Evolutionary conservation across 2,113 vertebrate species (phyloP).

Genomic region (Pristiophorus japonicus): DNA sequence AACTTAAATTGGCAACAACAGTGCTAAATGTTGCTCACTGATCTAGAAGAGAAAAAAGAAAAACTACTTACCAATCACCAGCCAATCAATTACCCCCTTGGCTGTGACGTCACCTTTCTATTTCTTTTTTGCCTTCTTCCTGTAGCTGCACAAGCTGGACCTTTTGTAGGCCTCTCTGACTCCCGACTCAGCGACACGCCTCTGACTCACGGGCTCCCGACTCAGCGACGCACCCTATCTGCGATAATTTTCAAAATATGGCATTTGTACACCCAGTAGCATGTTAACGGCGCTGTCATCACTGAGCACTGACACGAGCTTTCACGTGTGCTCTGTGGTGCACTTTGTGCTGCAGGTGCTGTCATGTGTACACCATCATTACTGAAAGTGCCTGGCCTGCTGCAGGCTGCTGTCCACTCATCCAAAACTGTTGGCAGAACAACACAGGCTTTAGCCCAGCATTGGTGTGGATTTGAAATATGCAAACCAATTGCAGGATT

Average conservation of each 20-base stretch:
- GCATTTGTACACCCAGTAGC: background rate
- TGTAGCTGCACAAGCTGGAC: no score
- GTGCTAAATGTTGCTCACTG: no score
- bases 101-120: no score
- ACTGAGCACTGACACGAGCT: background rate
- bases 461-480: background rate
- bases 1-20: no score
- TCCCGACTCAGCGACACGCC: no score
- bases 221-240: no score
- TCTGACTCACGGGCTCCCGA: no score
- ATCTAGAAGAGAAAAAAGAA: no score
- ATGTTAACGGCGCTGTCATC: background rate
- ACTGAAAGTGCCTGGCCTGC: background rate
- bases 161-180: no score
- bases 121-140: no score
- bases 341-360: background rate
- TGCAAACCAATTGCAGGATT: background rate
- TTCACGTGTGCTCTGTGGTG: background rate
- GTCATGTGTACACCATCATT: constrained; percentile 6
- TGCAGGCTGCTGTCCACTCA: constrained; percentile 17
- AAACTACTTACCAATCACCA: no score
- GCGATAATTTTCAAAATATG: background rate
- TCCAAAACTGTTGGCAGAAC: background rate
- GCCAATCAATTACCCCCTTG: no score
- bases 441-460: background rate